Evolutionary conservation across 1,140 invertebrate species (phyloP), one percentile per base, ranked within the genome.

Genomic region (Cardiocondyla obscurior): DNA sequence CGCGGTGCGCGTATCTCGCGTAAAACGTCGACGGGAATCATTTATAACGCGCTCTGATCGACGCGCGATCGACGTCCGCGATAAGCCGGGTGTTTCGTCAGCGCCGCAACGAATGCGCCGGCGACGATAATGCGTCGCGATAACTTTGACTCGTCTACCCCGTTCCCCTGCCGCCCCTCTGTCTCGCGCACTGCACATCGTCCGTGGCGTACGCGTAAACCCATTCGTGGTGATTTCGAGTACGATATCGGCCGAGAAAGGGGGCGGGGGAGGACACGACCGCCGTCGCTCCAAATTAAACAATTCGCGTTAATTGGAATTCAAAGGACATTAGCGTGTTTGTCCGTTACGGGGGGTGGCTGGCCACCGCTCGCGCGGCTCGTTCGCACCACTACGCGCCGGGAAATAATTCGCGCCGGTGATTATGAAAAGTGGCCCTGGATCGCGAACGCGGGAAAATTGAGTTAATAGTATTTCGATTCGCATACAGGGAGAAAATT

Each of bases 241-340:
- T 62, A 19, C 84, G 69, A 57, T 81, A 81, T 12, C 51, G 25
- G 60, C 51, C n/a, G n/a, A n/a, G n/a, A n/a, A n/a, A n/a, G n/a
- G n/a, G n/a, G n/a, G 42, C 46, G 57, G 14, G 16, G 28, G 39
- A 42, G 55, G 44, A 33, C 49, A 55, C 36, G 42, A 82, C 33
- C 22, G 28, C 58, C 53, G 57, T 7, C 60, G 53, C 46, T 36
- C 22, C 62, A 83, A 81, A 85, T 85, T 84, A 86, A 88, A 82
- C 82, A 79, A 86, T 84, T 85, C 64, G 65, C 85, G 85, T 83
- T 89, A 88, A 89, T 89, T 89, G 86, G 87, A 86, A 85, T 86
- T 76, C 73, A 84, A 88, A 77, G 84, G 81, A 85, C 87, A 88
- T 85, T 88, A 87, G 72, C 69, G 57, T 83, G 62, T 83, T 86